Evolutionary conservation across 1,140 invertebrate species (phyloP), one percentile per base, ranked within the genome.

Genomic region (Cydia splendana): DNA sequence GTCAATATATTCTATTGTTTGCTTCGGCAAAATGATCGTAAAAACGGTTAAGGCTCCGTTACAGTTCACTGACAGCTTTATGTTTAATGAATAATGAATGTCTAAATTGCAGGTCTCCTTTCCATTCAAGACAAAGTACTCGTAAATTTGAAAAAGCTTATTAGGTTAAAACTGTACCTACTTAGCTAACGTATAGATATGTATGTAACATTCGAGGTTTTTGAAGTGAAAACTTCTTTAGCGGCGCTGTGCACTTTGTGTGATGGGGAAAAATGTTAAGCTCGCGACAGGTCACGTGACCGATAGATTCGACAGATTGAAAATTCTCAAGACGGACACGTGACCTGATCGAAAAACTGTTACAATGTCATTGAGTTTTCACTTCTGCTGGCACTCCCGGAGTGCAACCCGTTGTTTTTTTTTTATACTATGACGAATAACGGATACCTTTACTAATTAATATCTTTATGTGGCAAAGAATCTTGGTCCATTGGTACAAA

Each of bases 1-100:
- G 67, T 20, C 13, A 71, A 38, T 9, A 42, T 42, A n/a, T 62
- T 62, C 20, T 24, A 24, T 62, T 24, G 28, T 71, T 38, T 71
- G 34, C 34, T n/a, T 38, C 3, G 3, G 13, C 65, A 62, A 53
- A 65, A n/a, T 6, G 30, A 69, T 30, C 65, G 20, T 30, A 13
- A 69, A 69, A 69, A 69, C 65, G 12, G 30, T 69, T 5, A 18
- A 34, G 30, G 28, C 4, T 69, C 65, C 28, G 30, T 71, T 71
- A 38, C 67, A 71, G 34, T 42, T 71, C 30, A 69, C 30, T 34
- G 65, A 28, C 65, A 69, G 65, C 20, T 69, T 69, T 69, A 69
- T 69, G 15, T 34, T 38, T 69, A n/a, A n/a, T n/a, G n/a, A n/a
- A n/a, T n/a, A n/a, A 69, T 34, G 13, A 13, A 34, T 12, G n/a